Evolutionary conservation across 2,888 invertebrate species (phyloP).

Genomic region (Artemia sp.): DNA sequence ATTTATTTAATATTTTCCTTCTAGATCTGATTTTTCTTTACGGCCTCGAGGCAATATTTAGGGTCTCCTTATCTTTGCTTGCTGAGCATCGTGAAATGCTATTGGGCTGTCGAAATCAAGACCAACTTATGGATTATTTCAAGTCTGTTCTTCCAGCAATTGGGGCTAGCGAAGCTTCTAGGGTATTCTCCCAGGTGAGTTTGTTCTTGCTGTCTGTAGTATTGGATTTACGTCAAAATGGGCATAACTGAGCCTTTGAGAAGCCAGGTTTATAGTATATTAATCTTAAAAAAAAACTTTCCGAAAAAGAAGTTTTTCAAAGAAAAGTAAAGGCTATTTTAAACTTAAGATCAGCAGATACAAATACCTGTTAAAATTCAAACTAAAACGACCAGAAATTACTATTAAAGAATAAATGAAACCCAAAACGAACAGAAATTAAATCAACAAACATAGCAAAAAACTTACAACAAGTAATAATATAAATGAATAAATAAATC

Average conservation of each 20-base stretch:
- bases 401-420: too few species aligned
- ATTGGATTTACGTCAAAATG: constrained; percentile 19
- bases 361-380: too few species aligned
- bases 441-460: too few species aligned
- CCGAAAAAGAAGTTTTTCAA: too few species aligned
- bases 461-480: too few species aligned
- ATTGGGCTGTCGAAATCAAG: constrained; percentile 69
- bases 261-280: background rate
- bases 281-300: background rate
- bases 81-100: constrained; percentile 68
- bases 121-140: constrained; percentile 79
- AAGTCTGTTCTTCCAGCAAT: constrained; percentile 48
- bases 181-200: constrained; percentile 62
- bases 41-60: constrained; percentile 73
- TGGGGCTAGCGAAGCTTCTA: constrained; percentile 43
- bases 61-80: constrained; percentile 66
- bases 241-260: background rate
- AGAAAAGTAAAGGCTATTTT: too few species aligned
- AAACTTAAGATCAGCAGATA: too few species aligned
- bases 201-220: constrained; percentile 17
- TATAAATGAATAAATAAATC: too few species aligned
- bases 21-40: constrained; percentile 75
- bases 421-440: too few species aligned
- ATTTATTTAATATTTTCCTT: constrained; percentile 25
- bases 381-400: too few species aligned